These are phyloP conservation scores for Embiotoca jacksoni DNA, from an alignment of 2,113 vertebrate genomes.

Conservation along the genomic window DNA sequence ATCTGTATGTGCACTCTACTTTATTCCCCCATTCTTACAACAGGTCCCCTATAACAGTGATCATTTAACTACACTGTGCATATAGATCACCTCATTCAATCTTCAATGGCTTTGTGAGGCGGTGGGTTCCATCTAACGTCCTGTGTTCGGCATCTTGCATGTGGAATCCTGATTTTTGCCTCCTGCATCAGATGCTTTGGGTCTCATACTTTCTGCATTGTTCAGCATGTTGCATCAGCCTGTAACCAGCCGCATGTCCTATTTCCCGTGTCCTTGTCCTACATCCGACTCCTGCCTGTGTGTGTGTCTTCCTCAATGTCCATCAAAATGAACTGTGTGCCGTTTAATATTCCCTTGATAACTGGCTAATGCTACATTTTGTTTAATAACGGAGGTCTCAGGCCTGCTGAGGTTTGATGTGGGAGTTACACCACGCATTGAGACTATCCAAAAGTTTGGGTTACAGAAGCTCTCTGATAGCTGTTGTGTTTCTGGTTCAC, in stretches of 20 bases:
- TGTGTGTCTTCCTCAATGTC: conserved; percentile 1
- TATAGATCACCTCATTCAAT: not conserved
- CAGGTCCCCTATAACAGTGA: not conserved
- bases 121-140: conserved; percentile 2
- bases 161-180: conserved; percentile 19
- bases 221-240: conserved; percentile 57
- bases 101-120: not conserved
- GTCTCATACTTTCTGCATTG: conserved; percentile 33
- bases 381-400: not conserved
- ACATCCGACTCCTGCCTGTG: conserved; percentile 32
- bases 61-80: not conserved
- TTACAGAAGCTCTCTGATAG: too few relatives aligned
- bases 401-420: conserved; percentile 2
- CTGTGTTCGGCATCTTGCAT: conserved; percentile 1
- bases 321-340: conserved; percentile 19
- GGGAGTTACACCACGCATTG: not conserved
- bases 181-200: conserved; percentile 4
- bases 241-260: conserved; percentile 41
- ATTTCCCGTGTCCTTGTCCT: conserved; percentile 66
- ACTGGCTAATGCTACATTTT: conserved; percentile 13
- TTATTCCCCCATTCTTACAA: conserved; percentile 14
- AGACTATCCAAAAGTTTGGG: too few relatives aligned
- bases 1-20: not conserved
- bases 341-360: conserved; percentile 15
- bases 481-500: too few relatives aligned